Conservation (phyloP, 2,113 vertebrate species). For the Epinephelus fuscoguttatus region DNA sequence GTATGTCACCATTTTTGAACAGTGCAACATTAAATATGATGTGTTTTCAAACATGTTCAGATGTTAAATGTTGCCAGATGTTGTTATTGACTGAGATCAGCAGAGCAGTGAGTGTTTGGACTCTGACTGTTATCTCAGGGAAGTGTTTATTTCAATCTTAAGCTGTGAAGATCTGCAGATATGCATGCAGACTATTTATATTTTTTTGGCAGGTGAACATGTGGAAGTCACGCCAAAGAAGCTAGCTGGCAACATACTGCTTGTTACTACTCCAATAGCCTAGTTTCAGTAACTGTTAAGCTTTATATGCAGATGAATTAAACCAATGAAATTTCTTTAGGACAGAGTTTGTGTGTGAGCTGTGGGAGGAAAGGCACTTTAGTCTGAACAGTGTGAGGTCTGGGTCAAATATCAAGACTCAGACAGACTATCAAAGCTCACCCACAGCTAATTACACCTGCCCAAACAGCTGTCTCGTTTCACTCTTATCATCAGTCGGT, state of each 20-base stretch:
- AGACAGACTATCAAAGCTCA: constrained; percentile 32
- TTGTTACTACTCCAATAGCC: background rate
- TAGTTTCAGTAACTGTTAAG: background rate
- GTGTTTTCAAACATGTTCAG: background rate
- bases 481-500: background rate
- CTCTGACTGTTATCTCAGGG: background rate
- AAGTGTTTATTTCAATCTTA: background rate
- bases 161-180: background rate
- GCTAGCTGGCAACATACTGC: background rate
- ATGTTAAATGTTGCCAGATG: constrained; percentile 15
- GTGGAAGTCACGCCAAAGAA: background rate
- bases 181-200: background rate
- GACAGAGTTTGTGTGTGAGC: background rate
- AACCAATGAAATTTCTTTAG: constrained; percentile 7
- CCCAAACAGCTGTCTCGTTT: constrained; percentile 54
- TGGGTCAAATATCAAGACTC: constrained; percentile 37
- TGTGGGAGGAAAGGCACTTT: constrained; percentile 29
- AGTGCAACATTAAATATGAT: background rate
- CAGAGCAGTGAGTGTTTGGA: background rate
- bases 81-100: background rate
- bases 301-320: background rate
- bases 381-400: constrained; percentile 31
- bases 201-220: background rate
- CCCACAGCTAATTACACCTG: constrained; percentile 43
- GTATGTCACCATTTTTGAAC: background rate